Base-by-base conservation (phyloP, 2,113 vertebrate genomes). In the Procavia capensis region DNA sequence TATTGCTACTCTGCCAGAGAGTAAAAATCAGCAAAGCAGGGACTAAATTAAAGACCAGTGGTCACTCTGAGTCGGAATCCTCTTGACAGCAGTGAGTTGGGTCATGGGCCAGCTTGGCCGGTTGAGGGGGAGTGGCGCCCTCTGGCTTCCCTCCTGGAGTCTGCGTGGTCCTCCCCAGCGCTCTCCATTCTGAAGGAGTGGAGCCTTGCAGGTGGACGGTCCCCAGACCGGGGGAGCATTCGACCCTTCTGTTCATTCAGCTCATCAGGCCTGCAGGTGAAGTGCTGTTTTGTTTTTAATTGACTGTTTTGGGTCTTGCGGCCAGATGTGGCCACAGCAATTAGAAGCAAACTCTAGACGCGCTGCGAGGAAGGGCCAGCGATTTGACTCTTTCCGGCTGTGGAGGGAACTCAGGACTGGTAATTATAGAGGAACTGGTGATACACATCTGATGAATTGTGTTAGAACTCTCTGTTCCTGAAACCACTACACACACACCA, bases 351-450 rank as follows among this genome's bases (percentile, higher is more conserved):
- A 59, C 66, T 72, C 64, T 54, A 29, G 25, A 25, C 54, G 45
- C 85, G 41, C 45, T 0, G 39, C 88, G 74, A 91, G 90, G 86
- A 79, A 66, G 54, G 8, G 72, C 43, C 76, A 19, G 70, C 43
- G 0, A 93, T 95, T 41, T 70, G 82, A 39, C 41, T 92, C 47
- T 87, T 91, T 34, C 34, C 29, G 79, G 22, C 57, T 19, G 0
- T n/a, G 27, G 31, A 66, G 6, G 24, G 50, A 45, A 87, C 61
- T 7, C 31, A 3, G 85, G 31, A 50, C 64, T 90, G 85, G 94
- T 91, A 95, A 95, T 96, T 97, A 82, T 81, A 91, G 88, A 97
- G 94, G 78, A 88, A 57, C 19, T 70, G 95, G 74, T 59, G 95
- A 96, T 90, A 81, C 91, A 80, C 70, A 93, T 95, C 93, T 85